These are phyloP conservation scores for Limenitis camilla DNA, from an alignment of 2,888 invertebrate species.

Conservation along the genomic window DNA sequence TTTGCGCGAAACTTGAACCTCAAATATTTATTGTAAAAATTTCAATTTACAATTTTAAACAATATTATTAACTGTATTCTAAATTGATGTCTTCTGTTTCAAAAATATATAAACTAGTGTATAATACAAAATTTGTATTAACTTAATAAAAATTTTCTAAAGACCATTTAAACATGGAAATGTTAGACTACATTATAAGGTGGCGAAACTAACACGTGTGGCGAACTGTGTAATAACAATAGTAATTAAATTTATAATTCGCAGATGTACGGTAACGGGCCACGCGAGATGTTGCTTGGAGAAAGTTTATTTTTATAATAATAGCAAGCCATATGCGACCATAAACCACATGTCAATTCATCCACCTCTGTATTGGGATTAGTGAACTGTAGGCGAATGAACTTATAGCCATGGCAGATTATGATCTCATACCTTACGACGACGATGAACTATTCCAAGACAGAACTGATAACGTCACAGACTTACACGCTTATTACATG, in stretches of 20 bases:
- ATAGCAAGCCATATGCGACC: conserved; percentile 66
- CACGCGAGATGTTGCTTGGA: conserved; percentile 61
- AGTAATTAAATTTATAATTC: conserved; percentile 66
- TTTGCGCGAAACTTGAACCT: too few relatives aligned
- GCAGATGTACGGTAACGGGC: conserved; percentile 61
- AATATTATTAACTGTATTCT: too few relatives aligned
- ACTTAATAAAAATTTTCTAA: too few relatives aligned
- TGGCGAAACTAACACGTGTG: conserved; percentile 52
- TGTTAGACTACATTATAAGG: conserved; percentile 28
- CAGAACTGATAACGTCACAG: conserved; percentile 53
- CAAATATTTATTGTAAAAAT: too few relatives aligned
- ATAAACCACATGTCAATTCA: conserved; percentile 62
- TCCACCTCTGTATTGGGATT: conserved; percentile 52
- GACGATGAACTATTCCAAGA: conserved; percentile 56
- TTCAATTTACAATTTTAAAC: too few relatives aligned
- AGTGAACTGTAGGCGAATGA: conserved; percentile 68
- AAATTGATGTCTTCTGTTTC: too few relatives aligned
- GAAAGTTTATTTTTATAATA: conserved; percentile 75
- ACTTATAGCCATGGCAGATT: conserved; percentile 62
- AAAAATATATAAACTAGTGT: too few relatives aligned
- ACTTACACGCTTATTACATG: conserved; percentile 69
- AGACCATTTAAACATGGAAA: not conserved
- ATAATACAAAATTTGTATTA: too few relatives aligned
- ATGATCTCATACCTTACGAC: conserved; percentile 60
- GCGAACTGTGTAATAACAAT: conserved; percentile 44